These are phyloP conservation scores for Capitella teleta DNA, from an alignment of 1,140 invertebrate genomes.

Conservation along the genomic window DNA sequence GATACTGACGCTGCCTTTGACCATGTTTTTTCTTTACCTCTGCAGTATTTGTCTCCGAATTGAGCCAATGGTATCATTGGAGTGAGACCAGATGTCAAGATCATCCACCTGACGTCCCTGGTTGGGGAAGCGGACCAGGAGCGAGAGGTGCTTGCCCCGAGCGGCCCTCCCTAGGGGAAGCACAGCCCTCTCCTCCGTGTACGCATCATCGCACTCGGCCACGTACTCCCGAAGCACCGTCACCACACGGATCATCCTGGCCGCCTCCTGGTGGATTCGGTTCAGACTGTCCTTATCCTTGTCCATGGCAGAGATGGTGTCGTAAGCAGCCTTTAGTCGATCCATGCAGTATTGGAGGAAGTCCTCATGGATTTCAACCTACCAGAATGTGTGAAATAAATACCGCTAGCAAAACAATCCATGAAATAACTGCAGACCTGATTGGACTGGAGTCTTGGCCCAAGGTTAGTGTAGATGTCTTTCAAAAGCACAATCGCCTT, in stretches of 20 bases:
- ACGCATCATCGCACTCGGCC: conserved; percentile 86
- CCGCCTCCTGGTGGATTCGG: conserved; percentile 59
- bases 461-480: conserved; percentile 87
- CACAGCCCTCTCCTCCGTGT: conserved; percentile 76
- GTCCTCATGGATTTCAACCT: conserved; percentile 72
- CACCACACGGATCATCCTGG: conserved; percentile 83
- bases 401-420: no score
- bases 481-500: conserved; percentile 82
- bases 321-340: conserved; percentile 70
- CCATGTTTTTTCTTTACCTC: conserved; percentile 16
- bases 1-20: not conserved
- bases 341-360: conserved; percentile 83
- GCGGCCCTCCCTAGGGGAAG: conserved; percentile 76
- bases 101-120: conserved; percentile 82
- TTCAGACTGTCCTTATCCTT: conserved; percentile 46
- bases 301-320: conserved; percentile 43
- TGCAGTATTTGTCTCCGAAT: conserved; percentile 63
- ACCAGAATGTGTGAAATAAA: no score
- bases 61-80: conserved; percentile 80
- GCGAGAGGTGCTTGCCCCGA: conserved; percentile 75
- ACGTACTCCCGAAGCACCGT: conserved; percentile 92
- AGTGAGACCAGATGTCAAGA: conserved; percentile 83
- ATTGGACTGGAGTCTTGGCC: conserved; percentile 64
- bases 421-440: no score
- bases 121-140: conserved; percentile 80